These are phyloP conservation scores for Ruditapes philippinarum DNA, from an alignment of 1,140 invertebrate genomes.

Conservation along the genomic window DNA sequence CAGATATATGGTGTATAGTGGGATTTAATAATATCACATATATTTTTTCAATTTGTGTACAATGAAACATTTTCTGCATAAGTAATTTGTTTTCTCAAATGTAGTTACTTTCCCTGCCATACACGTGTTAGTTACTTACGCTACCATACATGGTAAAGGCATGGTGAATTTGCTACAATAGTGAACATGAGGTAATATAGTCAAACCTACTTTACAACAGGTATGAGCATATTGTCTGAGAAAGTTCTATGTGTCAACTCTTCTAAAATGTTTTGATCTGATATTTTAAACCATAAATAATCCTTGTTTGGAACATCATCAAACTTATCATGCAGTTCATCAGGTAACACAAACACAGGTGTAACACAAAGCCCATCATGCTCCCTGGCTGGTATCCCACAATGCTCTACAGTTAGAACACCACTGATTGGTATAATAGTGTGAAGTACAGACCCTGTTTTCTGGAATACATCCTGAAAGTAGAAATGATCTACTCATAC, in stretches of 20 bases:
- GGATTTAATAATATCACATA: too few species aligned
- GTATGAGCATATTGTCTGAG: conserved; percentile 39
- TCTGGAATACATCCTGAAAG: conserved; percentile 31
- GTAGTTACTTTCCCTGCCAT: too few species aligned
- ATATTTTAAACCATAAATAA: conserved; percentile 39
- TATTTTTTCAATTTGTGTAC: too few species aligned
- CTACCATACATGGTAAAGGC: too few species aligned
- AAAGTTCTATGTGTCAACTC: conserved; percentile 2
- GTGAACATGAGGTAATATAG: too few species aligned
- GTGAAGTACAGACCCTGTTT: not conserved
- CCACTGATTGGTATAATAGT: not conserved
- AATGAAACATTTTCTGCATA: too few species aligned
- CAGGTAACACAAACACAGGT: conserved; percentile 24
- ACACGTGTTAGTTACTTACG: too few species aligned
- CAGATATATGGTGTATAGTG: too few species aligned
- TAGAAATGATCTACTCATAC: too few species aligned
- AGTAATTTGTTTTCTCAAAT: too few species aligned
- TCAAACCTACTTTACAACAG: too few species aligned
- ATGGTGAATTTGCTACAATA: too few species aligned
- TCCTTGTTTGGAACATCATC: not conserved
- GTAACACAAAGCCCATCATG: conserved; percentile 65
- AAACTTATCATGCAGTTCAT: not conserved
- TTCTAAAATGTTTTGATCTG: not conserved
- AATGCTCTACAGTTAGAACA: conserved; percentile 56
- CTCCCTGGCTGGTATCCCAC: conserved; percentile 58